Evolutionary conservation across 1,140 invertebrate species (phyloP).

Genomic region (Orius insidiosus): DNA sequence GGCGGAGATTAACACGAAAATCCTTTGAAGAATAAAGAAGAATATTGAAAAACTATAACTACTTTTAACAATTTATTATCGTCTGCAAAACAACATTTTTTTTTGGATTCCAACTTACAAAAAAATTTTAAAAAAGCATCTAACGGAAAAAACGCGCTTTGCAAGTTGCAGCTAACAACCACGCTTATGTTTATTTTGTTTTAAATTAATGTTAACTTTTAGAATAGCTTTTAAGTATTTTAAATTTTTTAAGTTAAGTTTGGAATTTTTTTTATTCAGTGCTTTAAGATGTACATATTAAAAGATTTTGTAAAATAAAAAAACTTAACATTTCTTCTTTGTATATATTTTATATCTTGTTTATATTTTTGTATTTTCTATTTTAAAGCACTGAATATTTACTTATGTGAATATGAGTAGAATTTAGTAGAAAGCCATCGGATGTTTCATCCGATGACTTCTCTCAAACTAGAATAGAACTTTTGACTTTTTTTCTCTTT

Average conservation of each 20-base stretch:
- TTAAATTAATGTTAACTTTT: not conserved
- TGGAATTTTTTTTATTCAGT: too few species aligned
- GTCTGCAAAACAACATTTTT: not conserved
- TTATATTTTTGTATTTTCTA: not conserved
- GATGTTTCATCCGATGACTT: not conserved
- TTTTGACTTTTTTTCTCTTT: slow-evolving; percentile 1
- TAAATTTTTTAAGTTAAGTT: too few species aligned
- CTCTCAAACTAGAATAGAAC: not conserved
- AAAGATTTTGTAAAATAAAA: too few species aligned
- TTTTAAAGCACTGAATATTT: not conserved
- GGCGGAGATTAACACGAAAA: too few species aligned
- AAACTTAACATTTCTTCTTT: too few species aligned
- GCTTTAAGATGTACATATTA: not conserved
- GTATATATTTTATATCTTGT: too few species aligned
- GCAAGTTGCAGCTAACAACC: too few species aligned
- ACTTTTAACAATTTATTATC: too few species aligned
- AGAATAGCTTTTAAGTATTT: too few species aligned
- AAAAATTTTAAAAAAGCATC: not conserved
- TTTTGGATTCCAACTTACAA: slow-evolving; percentile 3
- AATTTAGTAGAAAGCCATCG: not conserved
- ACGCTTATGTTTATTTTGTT: not conserved
- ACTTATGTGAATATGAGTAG: not conserved
- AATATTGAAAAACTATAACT: too few species aligned
- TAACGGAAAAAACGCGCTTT: not conserved
- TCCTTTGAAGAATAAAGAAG: too few species aligned